phyloP scores from a whole-genome alignment of 2,113 vertebrate species.

The Corythornis cristatus region DNA sequence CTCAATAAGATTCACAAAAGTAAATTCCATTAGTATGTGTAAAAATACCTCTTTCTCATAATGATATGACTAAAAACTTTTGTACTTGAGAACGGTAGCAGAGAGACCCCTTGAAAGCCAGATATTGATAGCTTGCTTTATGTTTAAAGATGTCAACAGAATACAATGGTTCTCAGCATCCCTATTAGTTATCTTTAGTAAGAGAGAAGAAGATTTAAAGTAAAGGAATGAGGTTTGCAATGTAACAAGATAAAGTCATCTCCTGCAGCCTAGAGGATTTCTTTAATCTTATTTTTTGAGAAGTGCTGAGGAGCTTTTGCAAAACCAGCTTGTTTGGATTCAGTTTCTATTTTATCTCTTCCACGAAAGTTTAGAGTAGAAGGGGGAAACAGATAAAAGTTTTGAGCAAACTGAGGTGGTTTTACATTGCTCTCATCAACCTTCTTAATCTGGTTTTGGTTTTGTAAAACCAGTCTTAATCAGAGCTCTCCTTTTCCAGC shows the following conservation, averaged over 20 bases:
- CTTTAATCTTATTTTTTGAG: slow-evolving; percentile 72
- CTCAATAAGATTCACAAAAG: slow-evolving; percentile 47
- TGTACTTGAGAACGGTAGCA: background rate
- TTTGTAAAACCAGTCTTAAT: slow-evolving; percentile 43
- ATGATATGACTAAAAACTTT: slow-evolving; percentile 55
- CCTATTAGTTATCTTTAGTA: slow-evolving; percentile 73
- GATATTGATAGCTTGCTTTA: slow-evolving; percentile 62
- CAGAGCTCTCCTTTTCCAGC: background rate
- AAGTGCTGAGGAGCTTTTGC: slow-evolving; percentile 57
- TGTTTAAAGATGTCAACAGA: slow-evolving; percentile 69
- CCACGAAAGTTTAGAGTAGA: slow-evolving; percentile 34
- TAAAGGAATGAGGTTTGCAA: slow-evolving; percentile 65
- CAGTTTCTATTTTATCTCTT: slow-evolving; percentile 62
- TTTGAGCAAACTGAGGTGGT: slow-evolving; percentile 51
- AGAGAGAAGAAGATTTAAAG: slow-evolving; percentile 72
- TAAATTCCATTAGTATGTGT: slow-evolving; percentile 59
- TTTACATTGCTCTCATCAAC: slow-evolving; percentile 54
- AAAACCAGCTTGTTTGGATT: slow-evolving; percentile 64
- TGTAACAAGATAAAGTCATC: slow-evolving; percentile 69
- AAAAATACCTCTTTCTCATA: slow-evolving; percentile 42
- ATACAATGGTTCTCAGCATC: slow-evolving; percentile 61
- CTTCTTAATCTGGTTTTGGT: slow-evolving; percentile 44
- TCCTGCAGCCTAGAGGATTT: slow-evolving; percentile 64
- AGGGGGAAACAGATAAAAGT: slow-evolving; percentile 63
- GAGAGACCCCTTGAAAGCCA: slow-evolving; percentile 29